Evolutionary conservation across 2,888 invertebrate genomes (phyloP), one percentile per base, ranked within the genome.

Genomic region (Tenthredo distinguenda): DNA sequence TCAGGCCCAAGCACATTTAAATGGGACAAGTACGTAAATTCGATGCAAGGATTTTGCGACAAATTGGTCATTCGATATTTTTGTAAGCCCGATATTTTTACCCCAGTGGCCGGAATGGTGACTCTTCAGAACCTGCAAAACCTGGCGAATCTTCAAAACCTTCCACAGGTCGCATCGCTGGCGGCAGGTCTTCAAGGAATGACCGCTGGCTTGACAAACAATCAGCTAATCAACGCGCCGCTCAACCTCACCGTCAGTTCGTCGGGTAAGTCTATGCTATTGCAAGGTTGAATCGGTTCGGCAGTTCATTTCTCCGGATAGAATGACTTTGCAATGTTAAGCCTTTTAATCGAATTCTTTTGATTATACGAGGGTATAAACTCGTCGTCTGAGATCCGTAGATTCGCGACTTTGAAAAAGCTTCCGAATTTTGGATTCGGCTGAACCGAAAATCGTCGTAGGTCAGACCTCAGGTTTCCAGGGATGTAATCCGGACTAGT

Each of bases 221-320:
- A 94, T 89, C 95, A 95, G 86, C 96, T 97, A 91, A 96, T 96
- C 94, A 97, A 97, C 94, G 97, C 97, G 86, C 97, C 97, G 50
- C 95, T 98, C 90, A 98, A 98, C 94, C 95, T 98, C 90, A 97
- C 97, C 93, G 97, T 97, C 90, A 96, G 96, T 91, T 93, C 94
- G 71, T 93, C 94, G 87, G 94, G 95, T 95, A 91, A 90, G 89
- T 88, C 55, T 18, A 6, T 5, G 40, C 4, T 62, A 37, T 43
- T 43, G 9, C 34, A 55, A 81, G 37, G 81, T 40, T 26, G 31
- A 62, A 81, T 62, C 31, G 15, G 81, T 81, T 81, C 4, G 58
- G 58, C 37, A 37, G 50, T 34, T 31, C 10, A 26, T 31, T 21
- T 37, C 21, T 58, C 21, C 10, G 1, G 7, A n/a, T 15, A 26